Evolutionary conservation across 1,140 invertebrate species (phyloP).

Genomic region (Psilanteris sp.): DNA sequence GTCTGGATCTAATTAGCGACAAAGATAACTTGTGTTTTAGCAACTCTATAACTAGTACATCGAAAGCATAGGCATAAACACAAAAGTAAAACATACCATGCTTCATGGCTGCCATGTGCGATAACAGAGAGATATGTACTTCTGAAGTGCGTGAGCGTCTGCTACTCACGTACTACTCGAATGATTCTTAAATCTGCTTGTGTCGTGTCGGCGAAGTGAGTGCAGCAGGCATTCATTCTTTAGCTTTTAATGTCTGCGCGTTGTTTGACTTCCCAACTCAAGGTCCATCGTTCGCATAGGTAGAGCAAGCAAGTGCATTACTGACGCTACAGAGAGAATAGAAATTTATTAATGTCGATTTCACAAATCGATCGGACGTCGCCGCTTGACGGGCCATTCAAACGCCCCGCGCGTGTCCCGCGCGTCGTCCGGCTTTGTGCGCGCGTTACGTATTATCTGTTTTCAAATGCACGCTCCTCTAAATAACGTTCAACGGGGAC

Average conservation of each 20-base stretch:
- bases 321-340: slow-evolving; percentile 74
- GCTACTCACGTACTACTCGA: slow-evolving; percentile 76
- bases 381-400: slow-evolving; percentile 2
- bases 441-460: slow-evolving; percentile 28
- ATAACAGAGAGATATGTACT: slow-evolving; percentile 74
- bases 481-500: slow-evolving; percentile 31
- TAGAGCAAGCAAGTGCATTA: slow-evolving; percentile 76
- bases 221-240: slow-evolving; percentile 78
- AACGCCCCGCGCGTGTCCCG: background rate
- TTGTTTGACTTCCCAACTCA: slow-evolving; percentile 74
- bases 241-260: slow-evolving; percentile 74
- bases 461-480: slow-evolving; percentile 29
- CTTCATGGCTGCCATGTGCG: slow-evolving; percentile 81
- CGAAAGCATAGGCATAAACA: slow-evolving; percentile 50
- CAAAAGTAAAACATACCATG: slow-evolving; percentile 78
- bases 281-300: slow-evolving; percentile 75
- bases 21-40: slow-evolving; percentile 1
- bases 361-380: slow-evolving; percentile 32
- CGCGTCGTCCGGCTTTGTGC: slow-evolving; percentile 15
- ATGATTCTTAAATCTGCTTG: slow-evolving; percentile 76
- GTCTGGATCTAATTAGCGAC: background rate
- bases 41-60: slow-evolving; percentile 28
- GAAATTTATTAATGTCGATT: slow-evolving; percentile 66
- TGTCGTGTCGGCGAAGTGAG: slow-evolving; percentile 73
- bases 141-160: slow-evolving; percentile 72